phyloP scores from a whole-genome alignment of 2,113 vertebrate species.

The Odontesthes bonariensis region DNA sequence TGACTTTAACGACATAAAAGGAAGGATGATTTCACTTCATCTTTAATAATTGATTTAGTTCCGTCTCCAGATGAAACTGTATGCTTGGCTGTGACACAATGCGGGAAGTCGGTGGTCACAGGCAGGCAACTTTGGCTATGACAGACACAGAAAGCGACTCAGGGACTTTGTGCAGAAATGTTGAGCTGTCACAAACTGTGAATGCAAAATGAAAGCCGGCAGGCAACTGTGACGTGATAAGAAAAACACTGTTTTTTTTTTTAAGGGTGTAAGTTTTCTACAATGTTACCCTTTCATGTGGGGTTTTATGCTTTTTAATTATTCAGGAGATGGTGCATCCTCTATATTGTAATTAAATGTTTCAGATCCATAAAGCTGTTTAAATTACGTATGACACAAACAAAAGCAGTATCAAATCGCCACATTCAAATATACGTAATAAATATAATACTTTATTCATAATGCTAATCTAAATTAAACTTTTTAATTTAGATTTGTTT shows the following conservation, averaged over 20 bases:
- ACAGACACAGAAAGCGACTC: constrained; percentile 36
- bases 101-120: constrained; percentile 16
- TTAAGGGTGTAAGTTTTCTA: no score
- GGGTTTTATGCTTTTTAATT: not conserved
- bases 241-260: not conserved
- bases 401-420: no score
- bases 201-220: constrained; percentile 9
- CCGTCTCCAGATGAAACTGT: constrained; percentile 13
- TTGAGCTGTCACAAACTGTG: constrained; percentile 3
- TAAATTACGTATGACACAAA: no score
- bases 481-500: no score
- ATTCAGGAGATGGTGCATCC: not conserved
- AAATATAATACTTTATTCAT: no score
- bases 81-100: constrained; percentile 16
- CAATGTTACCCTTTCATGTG: not conserved
- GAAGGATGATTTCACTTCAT: not conserved
- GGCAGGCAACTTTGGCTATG: constrained; percentile 3
- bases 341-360: accelerated
- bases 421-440: no score
- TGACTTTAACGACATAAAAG: not conserved
- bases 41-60: constrained; percentile 27
- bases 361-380: not conserved
- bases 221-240: not conserved
- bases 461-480: no score
- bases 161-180: constrained; percentile 1